These are phyloP conservation scores for Geopemphigus sp. DNA, from an alignment of 1,140 invertebrate genomes.

Conservation along the genomic window DNA sequence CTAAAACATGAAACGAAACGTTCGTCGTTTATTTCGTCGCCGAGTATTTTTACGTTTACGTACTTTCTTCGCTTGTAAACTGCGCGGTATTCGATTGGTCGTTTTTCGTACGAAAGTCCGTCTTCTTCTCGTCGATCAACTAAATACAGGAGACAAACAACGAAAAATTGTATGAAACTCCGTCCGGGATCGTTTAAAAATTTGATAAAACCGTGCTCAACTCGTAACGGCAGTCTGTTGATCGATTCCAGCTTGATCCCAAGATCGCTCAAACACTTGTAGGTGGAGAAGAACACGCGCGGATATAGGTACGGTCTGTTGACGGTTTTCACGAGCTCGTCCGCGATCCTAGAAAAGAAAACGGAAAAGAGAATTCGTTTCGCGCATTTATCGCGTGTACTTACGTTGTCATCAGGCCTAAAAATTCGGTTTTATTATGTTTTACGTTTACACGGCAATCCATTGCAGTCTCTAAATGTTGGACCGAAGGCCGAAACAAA, in stretches of 20 bases:
- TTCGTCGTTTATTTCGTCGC: neutral
- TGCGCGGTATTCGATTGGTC: neutral
- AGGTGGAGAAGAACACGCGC: neutral
- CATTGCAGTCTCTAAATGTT: slow-evolving; percentile 1
- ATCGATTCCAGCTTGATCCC: neutral
- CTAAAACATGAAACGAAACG: neutral
- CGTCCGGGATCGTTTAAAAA: too few relatives aligned
- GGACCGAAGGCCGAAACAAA: neutral
- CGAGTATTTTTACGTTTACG: neutral
- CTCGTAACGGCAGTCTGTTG: slow-evolving; percentile 10
- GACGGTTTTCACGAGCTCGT: slow-evolving; percentile 23
- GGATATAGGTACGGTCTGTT: slow-evolving; percentile 26
- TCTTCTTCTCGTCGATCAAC: slow-evolving; percentile 21
- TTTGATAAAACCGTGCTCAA: neutral
- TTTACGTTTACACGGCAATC: slow-evolving; percentile 20
- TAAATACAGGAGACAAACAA: neutral
- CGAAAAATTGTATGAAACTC: neutral
- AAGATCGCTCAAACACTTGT: slow-evolving; percentile 6
- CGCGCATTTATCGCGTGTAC: neutral
- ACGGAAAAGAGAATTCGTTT: too few relatives aligned
- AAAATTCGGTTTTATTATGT: slow-evolving; percentile 38
- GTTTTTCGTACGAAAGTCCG: neutral
- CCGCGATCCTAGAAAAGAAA: neutral
- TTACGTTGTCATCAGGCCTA: slow-evolving; percentile 31
- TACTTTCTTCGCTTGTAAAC: neutral